Evolutionary conservation across 2,797 vertebrate genomes (phyloP), one percentile per base, ranked within the genome.

Genomic region (Eospalax fontanierii): DNA sequence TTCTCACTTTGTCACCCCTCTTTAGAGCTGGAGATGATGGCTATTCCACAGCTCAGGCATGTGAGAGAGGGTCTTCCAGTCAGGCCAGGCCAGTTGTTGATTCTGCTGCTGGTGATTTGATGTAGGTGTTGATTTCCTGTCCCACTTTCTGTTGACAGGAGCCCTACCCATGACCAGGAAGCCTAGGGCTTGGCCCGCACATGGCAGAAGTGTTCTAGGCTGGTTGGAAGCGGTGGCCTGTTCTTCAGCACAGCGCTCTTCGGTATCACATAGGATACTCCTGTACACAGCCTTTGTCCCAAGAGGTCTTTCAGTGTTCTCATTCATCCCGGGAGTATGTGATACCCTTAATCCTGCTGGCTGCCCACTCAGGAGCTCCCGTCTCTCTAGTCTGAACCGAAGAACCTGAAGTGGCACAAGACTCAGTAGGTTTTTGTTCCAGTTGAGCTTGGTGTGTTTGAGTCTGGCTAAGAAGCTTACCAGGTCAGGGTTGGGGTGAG

Each of bases 181-280:
- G n/a, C 57, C 26, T 43, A 33, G 26, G 15, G 50, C 50, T 54
- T 33, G 33, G 21, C 28, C 6, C 14, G 61, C 35, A 86, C 65
- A 38, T 59, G 78, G 40, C 30, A 66, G 6, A 0, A 11, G 19
- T 9, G 14, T 40, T 65, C 40, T 22, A 2, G 1, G 50, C 18
- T 22, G 16, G 24, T 43, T 22, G 50, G 35, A 9, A 24, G 46
- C 30, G 57, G 59, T 57, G 21, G 6, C 15, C 6, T 43, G 76
- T 57, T 57, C 57, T n/a, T 54, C 19, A 35, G 30, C 28, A 28
- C 4, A 4, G n/a, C 24, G 22, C 24, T 35, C 57, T 59, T 18
- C 0, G 0, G 1, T 9, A 19, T 10, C 14, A 38, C 24, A 6
- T 2, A 11, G 43, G 26, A 28, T 21, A 5, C 14, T 81, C 40